Conservation (phyloP, 1,140 invertebrate genomes). For the Hetaerina americana region DNA sequence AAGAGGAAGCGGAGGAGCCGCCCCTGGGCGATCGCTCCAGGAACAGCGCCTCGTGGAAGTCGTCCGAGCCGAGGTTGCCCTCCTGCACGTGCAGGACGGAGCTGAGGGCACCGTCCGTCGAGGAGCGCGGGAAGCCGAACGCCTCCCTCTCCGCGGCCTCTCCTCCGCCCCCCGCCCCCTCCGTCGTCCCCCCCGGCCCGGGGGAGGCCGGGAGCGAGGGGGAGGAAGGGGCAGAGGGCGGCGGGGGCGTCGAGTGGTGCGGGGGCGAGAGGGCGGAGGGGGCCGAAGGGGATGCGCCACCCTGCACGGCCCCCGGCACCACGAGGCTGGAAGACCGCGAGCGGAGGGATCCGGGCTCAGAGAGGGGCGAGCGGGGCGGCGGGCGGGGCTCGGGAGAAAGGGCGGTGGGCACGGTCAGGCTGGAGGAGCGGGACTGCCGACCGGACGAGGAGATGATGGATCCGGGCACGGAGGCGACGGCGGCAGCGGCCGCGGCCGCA, state of each 20-base stretch:
- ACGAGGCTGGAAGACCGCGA: slow-evolving; percentile 13
- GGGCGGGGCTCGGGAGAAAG: slow-evolving; percentile 24
- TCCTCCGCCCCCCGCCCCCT: slow-evolving; percentile 10
- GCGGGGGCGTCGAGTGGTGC: slow-evolving; percentile 1
- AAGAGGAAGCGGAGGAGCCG: slow-evolving; percentile 1
- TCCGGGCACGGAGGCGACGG: slow-evolving; percentile 2
- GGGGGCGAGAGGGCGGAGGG: slow-evolving; percentile 8
- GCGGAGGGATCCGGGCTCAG: slow-evolving; percentile 10
- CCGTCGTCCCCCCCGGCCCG: slow-evolving; percentile 37
- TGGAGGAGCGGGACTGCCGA: slow-evolving; percentile 32
- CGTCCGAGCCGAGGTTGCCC: slow-evolving; percentile 42
- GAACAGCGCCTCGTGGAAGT: slow-evolving; percentile 46
- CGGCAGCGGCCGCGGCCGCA: slow-evolving; percentile 14
- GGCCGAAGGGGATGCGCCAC: not conserved
- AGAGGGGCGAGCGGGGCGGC: slow-evolving; percentile 8
- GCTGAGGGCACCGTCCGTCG: slow-evolving; percentile 41
- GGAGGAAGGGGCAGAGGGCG: slow-evolving; percentile 6
- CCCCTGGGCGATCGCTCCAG: slow-evolving; percentile 36
- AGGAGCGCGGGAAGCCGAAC: slow-evolving; percentile 42
- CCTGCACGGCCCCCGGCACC: not conserved
- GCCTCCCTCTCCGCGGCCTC: slow-evolving; percentile 29
- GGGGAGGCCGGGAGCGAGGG: slow-evolving; percentile 9
- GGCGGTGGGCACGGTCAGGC: slow-evolving; percentile 31
- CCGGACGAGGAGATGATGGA: slow-evolving; percentile 21
- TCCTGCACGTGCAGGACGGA: slow-evolving; percentile 44